Base-by-base conservation (phyloP, 2,888 invertebrate genomes). In the Nomada flava region DNA sequence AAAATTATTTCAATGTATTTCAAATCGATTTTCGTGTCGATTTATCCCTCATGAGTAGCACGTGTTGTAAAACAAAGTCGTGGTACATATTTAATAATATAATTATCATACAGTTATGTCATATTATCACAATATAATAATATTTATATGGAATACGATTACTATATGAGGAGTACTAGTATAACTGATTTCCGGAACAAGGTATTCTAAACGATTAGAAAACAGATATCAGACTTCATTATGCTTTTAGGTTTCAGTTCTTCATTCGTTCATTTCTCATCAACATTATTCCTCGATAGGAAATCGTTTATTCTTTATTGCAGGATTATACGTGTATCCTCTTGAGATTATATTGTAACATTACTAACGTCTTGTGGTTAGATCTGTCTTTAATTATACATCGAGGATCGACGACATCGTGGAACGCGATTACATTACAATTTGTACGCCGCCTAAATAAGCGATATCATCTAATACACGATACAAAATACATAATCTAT, bases 41-140 rank as follows among this genome's bases (percentile, higher is more conserved):
- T 76, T 86, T 64, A 65, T 52, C 77, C 79, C 73, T 83, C 68
- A 70, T 62, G 75, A 81, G 72, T 77, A 69, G 72, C 76, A 69
- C 81, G 71, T 75, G 55, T 65, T 70, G 67, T 78, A 79, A 84
- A 82, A 79, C 67, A 76, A 73, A 57, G 23, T 85, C 68, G 81
- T 77, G 78, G 69, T 79, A 85, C 76, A 76, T 64, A 63, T 73
- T 76, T 74, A 62, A 81, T 80, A 68, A 82, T 82, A 79, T 80
- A 71, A 79, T 73, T 80, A 86, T 85, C 79, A 75, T 83, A 81
- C 77, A 86, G 83, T 89, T 86, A 91, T 89, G 87, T 85, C 87
- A 86, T 90, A 92, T 88, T 92, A 92, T 92, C 92, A 92, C 92
- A 92, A 92, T 92, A 92, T 87, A 90, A 87, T 91, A 87, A 88